These are phyloP conservation scores for Hypocryptadius cinnamomeus DNA, from an alignment of 2,113 vertebrate genomes.

Conservation along the genomic window DNA sequence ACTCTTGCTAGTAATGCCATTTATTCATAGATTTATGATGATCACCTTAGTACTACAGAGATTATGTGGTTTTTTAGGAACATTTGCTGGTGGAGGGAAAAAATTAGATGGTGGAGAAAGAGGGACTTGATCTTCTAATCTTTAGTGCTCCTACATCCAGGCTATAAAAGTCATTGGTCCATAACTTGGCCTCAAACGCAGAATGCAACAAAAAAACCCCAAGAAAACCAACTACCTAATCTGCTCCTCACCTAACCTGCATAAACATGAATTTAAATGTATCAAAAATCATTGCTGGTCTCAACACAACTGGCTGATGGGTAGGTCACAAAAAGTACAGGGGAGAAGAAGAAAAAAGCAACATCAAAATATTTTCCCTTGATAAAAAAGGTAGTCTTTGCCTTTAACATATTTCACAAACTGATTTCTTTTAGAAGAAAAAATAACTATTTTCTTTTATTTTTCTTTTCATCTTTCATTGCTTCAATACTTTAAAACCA, in stretches of 20 bases:
- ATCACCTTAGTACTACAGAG: not conserved
- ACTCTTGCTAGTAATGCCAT: not conserved
- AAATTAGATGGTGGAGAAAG: not conserved
- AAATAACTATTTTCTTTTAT: not conserved
- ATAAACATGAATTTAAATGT: not conserved
- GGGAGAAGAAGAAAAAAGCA: not conserved
- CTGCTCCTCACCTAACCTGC: not conserved
- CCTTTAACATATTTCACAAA: slow-evolving; percentile 30
- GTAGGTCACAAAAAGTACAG: not conserved
- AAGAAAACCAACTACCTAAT: not conserved
- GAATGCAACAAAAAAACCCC: not conserved
- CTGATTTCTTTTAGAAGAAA: not conserved
- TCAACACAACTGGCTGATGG: not conserved
- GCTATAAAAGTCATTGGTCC: not conserved
- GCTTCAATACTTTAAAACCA: slow-evolving; percentile 40
- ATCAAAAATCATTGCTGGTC: not conserved
- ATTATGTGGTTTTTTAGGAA: slow-evolving; percentile 6
- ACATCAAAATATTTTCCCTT: not conserved
- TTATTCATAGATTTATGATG: slow-evolving; percentile 37
- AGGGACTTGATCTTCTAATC: not conserved
- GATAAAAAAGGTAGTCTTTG: not conserved
- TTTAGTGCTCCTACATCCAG: not conserved
- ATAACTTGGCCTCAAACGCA: not conserved
- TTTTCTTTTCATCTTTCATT: slow-evolving; percentile 40
- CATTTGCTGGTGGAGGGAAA: not conserved